Conservation (phyloP, 1,140 invertebrate genomes). For the Diabrotica undecimpunctata region DNA sequence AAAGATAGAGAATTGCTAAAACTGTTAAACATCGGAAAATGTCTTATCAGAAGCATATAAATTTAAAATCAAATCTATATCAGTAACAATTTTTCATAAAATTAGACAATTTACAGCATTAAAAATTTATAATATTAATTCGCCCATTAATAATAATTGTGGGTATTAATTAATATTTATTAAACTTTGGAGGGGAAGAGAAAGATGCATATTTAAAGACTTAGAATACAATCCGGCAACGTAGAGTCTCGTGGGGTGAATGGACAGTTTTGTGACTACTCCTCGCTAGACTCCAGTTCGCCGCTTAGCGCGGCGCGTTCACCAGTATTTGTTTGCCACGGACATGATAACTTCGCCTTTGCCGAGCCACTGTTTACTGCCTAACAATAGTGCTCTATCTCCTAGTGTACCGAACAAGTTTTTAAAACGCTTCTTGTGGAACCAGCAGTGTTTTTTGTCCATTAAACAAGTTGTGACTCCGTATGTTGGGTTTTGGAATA, state of each 20-base stretch:
- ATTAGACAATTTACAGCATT: no score
- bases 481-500: constrained; percentile 44
- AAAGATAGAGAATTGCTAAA: no score
- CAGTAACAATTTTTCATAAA: no score
- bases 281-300: constrained; percentile 8
- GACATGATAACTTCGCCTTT: constrained; percentile 45
- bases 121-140: no score
- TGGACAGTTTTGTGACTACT: background rate
- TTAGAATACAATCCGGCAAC: background rate
- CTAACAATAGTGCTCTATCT: constrained; percentile 27
- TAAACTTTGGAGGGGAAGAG: no score
- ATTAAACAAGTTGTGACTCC: constrained; percentile 38
- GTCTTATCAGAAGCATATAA: no score
- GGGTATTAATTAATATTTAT: no score
- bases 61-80: no score
- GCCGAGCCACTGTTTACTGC: constrained; percentile 38
- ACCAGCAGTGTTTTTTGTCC: constrained; percentile 37
- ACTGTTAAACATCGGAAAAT: no score
- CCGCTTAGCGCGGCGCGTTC: constrained; percentile 20
- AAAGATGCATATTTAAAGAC: no score
- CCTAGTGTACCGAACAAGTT: constrained; percentile 27
- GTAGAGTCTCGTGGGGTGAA: background rate
- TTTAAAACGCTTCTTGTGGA: constrained; percentile 39
- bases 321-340: constrained; percentile 43
- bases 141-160: no score